Conservation (phyloP, 2,113 vertebrate genomes). For the Dendropsophus ebraccatus region DNA sequence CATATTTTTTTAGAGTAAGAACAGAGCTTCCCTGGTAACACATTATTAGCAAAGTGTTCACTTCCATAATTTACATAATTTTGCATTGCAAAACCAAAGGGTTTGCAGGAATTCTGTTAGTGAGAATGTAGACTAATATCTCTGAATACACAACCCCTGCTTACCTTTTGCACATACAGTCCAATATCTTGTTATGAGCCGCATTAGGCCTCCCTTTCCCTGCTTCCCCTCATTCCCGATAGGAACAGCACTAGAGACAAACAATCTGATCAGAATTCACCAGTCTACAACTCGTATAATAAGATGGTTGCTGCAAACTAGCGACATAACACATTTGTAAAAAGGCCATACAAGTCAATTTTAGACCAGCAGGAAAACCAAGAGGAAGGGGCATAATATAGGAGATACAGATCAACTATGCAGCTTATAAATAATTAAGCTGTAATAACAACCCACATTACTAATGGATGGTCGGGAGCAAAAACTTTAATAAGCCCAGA, state of each 20-base stretch:
- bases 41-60: no score
- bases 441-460: background rate
- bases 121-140: background rate
- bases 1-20: no score
- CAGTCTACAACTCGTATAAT: background rate
- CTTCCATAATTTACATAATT: background rate
- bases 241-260: constrained; percentile 39
- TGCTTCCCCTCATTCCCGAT: constrained; percentile 48
- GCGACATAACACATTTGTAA: constrained; percentile 25
- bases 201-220: constrained; percentile 35
- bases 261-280: constrained; percentile 37
- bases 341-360: background rate
- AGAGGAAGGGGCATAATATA: no score
- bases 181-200: constrained; percentile 41
- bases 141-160: background rate
- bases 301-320: background rate
- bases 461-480: background rate
- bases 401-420: no score
- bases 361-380: no score
- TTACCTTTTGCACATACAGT: constrained; percentile 43
- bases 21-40: no score
- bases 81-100: background rate
- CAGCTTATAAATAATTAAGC: background rate
- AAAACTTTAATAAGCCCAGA: background rate
- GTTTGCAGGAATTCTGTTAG: background rate